phyloP scores from a whole-genome alignment of 1,140 invertebrate genomes.

The Brachionus paranguensis region DNA sequence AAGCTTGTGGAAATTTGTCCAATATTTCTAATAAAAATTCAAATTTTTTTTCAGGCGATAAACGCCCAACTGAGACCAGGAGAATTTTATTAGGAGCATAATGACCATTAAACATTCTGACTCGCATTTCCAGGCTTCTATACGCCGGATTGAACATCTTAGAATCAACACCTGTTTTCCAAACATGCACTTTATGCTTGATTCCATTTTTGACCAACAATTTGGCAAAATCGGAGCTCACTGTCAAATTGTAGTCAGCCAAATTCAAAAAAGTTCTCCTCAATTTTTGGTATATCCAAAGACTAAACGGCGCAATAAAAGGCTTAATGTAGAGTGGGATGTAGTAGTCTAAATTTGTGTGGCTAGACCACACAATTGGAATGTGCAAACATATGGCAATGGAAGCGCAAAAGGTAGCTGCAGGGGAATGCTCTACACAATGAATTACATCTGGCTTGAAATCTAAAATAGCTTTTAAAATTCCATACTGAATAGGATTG shows the following conservation, averaged over 20 bases:
- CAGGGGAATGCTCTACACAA: constrained; percentile 32
- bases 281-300: neutral
- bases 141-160: constrained; percentile 3
- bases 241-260: constrained; percentile 32
- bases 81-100: constrained; percentile 19
- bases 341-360: constrained; percentile 35
- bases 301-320: neutral
- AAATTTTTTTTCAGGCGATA: constrained; percentile 40
- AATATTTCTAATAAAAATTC: constrained; percentile 32
- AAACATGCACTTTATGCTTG: constrained; percentile 7
- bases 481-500: neutral
- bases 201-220: constrained; percentile 19
- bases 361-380: constrained; percentile 38
- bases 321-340: constrained; percentile 15
- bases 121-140: neutral
- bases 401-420: neutral
- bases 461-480: constrained; percentile 7
- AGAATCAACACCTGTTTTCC: constrained; percentile 40
- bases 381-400: constrained; percentile 12
- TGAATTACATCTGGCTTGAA: constrained; percentile 37
- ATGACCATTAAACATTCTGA: constrained; percentile 31
- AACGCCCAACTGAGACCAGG: constrained; percentile 5
- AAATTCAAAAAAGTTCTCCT: neutral
- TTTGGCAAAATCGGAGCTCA: constrained; percentile 19
- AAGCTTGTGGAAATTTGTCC: neutral